Evolutionary conservation across 2,888 invertebrate species (phyloP), one percentile per base, ranked within the genome.

Genomic region (Xanthorhoe designata): DNA sequence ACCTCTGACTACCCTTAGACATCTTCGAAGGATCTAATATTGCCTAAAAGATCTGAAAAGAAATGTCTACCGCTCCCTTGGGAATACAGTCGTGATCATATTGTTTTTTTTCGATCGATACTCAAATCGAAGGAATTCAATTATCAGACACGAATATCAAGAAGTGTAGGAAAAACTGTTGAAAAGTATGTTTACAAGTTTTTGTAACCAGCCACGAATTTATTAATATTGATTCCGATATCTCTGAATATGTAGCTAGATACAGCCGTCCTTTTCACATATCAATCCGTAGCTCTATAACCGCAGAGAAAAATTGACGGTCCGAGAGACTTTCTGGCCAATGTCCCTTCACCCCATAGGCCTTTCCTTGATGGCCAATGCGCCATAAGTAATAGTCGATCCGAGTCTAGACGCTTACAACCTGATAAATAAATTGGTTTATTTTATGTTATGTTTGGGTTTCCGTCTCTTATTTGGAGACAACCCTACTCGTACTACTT

Each of bases 361-460:
- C 80, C 79, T 80, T 81, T 78, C 78, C 78, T 76, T 68, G 72
- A 75, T 68, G 74, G 70, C 71, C 78, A 75, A 78, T 78, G 75
- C 68, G 73, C 75, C 75, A 80, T 80, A 78, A 80, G 76, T 81
- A 81, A 84, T 80, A 66, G 66, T 69, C 66, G 63, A 72, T 68
- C 65, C 69, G 68, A 77, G 78, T 77, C 77, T 78, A 77, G 75
- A 75, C 76, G 68, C 71, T 70, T 68, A 67, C 74, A 69, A 65
- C 67, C 74, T 74, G 65, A 64, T 70, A 72, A 72, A 72, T 67
- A 72, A 68, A 72, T 71, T 70, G 66, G 49, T 67, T 70, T 70
- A 71, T 72, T 74, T 74, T 70, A 72, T 72, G 72, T 65, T 68
- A 68, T 72, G 72, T 72, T 74, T 74, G 72, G 74, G 74, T 71